These are phyloP conservation scores for Heliocidaris erythrogramma DNA, from an alignment of 35 echinoderm and acorn worm species.

Conservation along the genomic window DNA sequence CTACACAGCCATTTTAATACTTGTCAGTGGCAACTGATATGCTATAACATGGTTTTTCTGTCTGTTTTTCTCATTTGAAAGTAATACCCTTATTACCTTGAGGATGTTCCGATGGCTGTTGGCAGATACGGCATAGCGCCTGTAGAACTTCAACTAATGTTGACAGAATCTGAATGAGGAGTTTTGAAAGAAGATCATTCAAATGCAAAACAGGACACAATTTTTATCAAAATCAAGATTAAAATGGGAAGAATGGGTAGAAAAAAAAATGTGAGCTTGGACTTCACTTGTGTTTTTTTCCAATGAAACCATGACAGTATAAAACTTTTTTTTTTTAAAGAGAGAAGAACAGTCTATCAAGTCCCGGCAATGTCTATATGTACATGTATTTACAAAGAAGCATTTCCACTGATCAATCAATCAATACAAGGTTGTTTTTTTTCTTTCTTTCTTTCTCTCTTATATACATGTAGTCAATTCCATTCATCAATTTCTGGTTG, in stretches of 20 bases:
- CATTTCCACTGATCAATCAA: too few relatives aligned
- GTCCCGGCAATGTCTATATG: too few relatives aligned
- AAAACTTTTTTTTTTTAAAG: too few relatives aligned
- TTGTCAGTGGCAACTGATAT: neutral
- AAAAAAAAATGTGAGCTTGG: too few relatives aligned
- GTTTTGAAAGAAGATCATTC: neutral
- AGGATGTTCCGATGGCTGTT: slow-evolving; percentile 69
- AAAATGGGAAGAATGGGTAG: neutral
- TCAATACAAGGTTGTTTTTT: too few relatives aligned
- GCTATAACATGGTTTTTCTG: neutral
- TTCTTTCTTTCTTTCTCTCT: too few relatives aligned
- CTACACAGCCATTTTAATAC: neutral
- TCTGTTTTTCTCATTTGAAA: neutral
- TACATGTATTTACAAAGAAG: too few relatives aligned
- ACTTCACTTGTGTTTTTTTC: too few relatives aligned
- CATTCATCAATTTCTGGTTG: too few relatives aligned
- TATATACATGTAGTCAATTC: too few relatives aligned
- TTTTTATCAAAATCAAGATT: neutral
- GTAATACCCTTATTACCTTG: slow-evolving; percentile 57
- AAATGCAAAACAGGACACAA: neutral
- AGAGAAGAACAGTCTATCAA: too few relatives aligned
- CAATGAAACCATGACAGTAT: too few relatives aligned
- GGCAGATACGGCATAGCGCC: slow-evolving; percentile 72
- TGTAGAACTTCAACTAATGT: slow-evolving; percentile 85
- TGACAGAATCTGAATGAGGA: slow-evolving; percentile 74